These are phyloP conservation scores for Drosophila sturtevanti DNA, from an alignment of 1,140 invertebrate genomes.

Conservation along the genomic window DNA sequence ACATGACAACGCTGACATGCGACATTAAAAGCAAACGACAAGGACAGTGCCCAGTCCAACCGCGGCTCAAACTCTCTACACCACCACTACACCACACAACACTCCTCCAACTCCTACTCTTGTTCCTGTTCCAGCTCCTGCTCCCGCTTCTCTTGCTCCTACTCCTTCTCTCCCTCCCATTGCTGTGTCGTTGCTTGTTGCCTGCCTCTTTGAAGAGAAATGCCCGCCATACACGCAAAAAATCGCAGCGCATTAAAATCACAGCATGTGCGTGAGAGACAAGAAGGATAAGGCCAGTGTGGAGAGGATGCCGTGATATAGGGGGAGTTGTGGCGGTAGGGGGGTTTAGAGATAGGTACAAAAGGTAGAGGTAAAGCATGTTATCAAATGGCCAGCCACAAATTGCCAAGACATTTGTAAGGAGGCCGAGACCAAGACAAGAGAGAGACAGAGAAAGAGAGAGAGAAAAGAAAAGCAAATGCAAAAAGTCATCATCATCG, in stretches of 20 bases:
- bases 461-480: constrained; percentile 10
- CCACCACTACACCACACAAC: background rate
- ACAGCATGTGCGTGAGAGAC: constrained; percentile 65
- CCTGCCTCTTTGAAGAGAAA: constrained; percentile 63
- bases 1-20: constrained; percentile 78
- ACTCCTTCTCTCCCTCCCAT: background rate
- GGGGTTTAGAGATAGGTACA: background rate
- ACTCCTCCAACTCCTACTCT: background rate
- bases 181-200: constrained; percentile 15
- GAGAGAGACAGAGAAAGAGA: background rate
- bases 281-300: background rate
- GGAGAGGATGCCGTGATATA: background rate
- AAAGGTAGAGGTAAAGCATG: constrained; percentile 34
- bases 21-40: constrained; percentile 65
- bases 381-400: constrained; percentile 67
- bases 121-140: background rate
- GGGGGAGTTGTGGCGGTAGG: background rate
- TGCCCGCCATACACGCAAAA: constrained; percentile 71
- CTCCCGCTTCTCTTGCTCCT: background rate
- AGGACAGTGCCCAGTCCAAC: constrained; percentile 22
- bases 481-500: constrained; percentile 34
- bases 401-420: constrained; percentile 36
- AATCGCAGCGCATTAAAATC: constrained; percentile 77
- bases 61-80: background rate
- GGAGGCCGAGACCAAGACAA: background rate